Percentiles rank a stretch among this genome's conserved stretches.
These are phyloP conservation scores for Zaprionus obscuricornis DNA, from an alignment of 2,888 invertebrate genomes.

Conservation along the genomic window DNA sequence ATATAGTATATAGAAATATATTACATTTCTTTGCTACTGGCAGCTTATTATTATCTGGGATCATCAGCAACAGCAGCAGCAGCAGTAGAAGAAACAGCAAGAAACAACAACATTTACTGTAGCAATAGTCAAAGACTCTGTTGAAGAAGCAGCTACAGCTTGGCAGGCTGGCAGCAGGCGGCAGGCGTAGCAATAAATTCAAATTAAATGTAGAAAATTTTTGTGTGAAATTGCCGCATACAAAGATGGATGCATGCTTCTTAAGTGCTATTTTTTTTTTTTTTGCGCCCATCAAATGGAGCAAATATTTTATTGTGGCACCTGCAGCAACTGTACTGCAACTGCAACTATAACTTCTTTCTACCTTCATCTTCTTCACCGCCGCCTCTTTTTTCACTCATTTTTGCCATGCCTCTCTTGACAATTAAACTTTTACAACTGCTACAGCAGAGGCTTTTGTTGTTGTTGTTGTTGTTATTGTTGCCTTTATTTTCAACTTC, in stretches of 20 bases:
- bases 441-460: constrained; percentile 31
- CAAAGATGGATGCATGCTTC: constrained; percentile 41
- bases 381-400: neutral
- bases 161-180: too few species aligned
- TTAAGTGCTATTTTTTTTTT: constrained; percentile 55
- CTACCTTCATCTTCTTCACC: constrained; percentile 7
- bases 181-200: constrained; percentile 35
- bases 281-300: constrained; percentile 35
- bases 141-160: too few species aligned
- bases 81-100: neutral
- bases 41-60: constrained; percentile 24
- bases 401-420: too few species aligned
- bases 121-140: constrained; percentile 10
- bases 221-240: constrained; percentile 6
- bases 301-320: constrained; percentile 60
- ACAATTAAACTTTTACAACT: constrained; percentile 74
- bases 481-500: too few species aligned
- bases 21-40: neutral
- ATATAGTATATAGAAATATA: constrained; percentile 16
- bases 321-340: constrained; percentile 40
- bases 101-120: neutral
- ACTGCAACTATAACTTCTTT: too few species aligned
- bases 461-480: constrained; percentile 15
- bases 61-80: constrained; percentile 13
- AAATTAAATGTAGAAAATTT: constrained; percentile 21